Conservation (phyloP, 2,888 invertebrate genomes). For the Diadromus collaris region DNA sequence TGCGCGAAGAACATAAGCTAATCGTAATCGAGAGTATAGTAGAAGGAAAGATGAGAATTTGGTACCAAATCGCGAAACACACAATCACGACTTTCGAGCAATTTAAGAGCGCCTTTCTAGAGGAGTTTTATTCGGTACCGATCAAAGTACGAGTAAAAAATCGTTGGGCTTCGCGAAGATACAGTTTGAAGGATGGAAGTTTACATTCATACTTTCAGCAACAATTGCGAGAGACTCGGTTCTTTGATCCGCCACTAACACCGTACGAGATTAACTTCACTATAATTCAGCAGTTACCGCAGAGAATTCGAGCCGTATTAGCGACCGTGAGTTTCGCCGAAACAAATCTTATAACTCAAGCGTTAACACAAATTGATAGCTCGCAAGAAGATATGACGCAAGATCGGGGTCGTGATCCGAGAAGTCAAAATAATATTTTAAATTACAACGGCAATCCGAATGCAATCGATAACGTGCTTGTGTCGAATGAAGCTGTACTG, state of each 20-base stretch:
- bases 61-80: constrained; percentile 36
- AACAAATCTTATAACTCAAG: constrained; percentile 35
- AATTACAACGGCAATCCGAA: background rate
- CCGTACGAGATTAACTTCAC: constrained; percentile 54
- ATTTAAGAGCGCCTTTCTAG: constrained; percentile 35
- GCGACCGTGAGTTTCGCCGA: constrained; percentile 31
- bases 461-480: background rate
- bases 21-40: constrained; percentile 41
- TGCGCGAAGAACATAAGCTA: constrained; percentile 24
- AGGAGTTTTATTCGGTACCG: constrained; percentile 52
- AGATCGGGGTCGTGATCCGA: background rate
- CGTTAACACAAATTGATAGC: constrained; percentile 29
- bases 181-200: constrained; percentile 30
- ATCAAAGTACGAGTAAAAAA: constrained; percentile 38
- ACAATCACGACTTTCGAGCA: constrained; percentile 16
- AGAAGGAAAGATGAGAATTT: constrained; percentile 42
- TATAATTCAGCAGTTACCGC: constrained; percentile 52
- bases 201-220: constrained; percentile 47
- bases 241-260: constrained; percentile 38
- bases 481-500: background rate
- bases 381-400: constrained; percentile 2
- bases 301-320: constrained; percentile 35
- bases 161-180: constrained; percentile 36
- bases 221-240: constrained; percentile 49
- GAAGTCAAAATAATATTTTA: background rate